Evolutionary conservation across 2,888 invertebrate species (phyloP).

Genomic region (Eugnorisma glareosa): DNA sequence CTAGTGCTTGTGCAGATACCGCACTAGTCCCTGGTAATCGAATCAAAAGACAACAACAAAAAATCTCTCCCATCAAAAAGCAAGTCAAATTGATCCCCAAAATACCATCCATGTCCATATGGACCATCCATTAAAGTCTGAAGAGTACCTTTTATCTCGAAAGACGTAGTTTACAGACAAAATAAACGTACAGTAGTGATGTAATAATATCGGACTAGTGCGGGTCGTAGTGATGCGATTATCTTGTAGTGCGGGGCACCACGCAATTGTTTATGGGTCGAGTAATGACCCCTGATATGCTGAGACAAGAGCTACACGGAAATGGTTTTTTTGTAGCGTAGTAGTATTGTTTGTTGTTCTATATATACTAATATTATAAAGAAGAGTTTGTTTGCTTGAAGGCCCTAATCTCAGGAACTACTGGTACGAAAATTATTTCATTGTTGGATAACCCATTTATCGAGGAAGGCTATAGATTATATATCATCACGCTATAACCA

Average conservation of each 20-base stretch:
- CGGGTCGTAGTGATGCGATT: conserved; percentile 62
- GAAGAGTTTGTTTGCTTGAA: too few species aligned
- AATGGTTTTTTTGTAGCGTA: conserved; percentile 21
- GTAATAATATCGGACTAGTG: neutral
- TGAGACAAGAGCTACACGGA: conserved; percentile 17
- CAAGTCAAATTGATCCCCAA: neutral
- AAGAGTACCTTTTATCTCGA: conserved; percentile 24
- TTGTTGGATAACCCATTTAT: too few species aligned
- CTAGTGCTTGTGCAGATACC: neutral
- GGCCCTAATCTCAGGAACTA: too few species aligned
- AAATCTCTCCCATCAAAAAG: neutral
- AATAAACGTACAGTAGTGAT: conserved; percentile 34
- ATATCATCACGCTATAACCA: too few species aligned
- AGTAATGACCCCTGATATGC: conserved; percentile 63
- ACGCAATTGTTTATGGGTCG: conserved; percentile 71
- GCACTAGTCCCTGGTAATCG: neutral
- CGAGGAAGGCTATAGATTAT: too few species aligned
- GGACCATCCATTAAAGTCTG: conserved; percentile 11
- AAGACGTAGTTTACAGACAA: conserved; percentile 45
- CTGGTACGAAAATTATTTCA: too few species aligned
- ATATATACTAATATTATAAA: too few species aligned
- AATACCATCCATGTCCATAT: too few species aligned
- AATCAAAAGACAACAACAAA: neutral
- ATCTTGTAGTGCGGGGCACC: conserved; percentile 56
- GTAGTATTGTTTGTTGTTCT: neutral